Conservation (phyloP, 2,797 vertebrate genomes). For the Acipenser transmontanus region DNA sequence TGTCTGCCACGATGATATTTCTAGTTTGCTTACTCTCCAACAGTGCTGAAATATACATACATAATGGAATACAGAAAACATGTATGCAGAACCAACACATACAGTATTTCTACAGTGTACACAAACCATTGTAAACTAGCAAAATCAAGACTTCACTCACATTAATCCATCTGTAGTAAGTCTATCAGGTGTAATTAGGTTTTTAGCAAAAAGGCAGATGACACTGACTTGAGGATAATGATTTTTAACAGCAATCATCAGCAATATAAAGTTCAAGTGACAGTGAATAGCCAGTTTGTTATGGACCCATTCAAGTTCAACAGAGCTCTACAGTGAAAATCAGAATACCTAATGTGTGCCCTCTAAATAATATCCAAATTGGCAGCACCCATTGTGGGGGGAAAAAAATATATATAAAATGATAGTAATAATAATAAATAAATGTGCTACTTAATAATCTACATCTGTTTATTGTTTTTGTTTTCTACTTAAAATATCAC, state of each 20-base stretch:
- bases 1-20: conserved; percentile 41
- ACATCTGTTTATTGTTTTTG: not conserved
- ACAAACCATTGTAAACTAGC: conserved; percentile 10
- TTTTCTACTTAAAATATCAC: conserved; percentile 28
- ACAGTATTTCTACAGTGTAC: conserved; percentile 13
- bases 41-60: conserved; percentile 48
- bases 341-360: not conserved
- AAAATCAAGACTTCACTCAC: conserved; percentile 13
- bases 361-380: not conserved
- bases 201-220: not conserved
- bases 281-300: not conserved
- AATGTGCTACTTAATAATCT: too few relatives aligned
- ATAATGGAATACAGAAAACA: conserved; percentile 44
- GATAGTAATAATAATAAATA: too few relatives aligned
- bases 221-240: not conserved
- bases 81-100: conserved; percentile 28
- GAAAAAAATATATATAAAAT: too few relatives aligned
- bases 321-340: not conserved
- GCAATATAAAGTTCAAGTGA: not conserved
- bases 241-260: not conserved
- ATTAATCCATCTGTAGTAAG: conserved; percentile 20
- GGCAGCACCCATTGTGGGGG: too few relatives aligned
- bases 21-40: conserved; percentile 50
- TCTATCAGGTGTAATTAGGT: conserved; percentile 2
- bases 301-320: not conserved